Evolutionary conservation across 2,797 vertebrate genomes (phyloP).

Genomic region (Takifugu rubripes): DNA sequence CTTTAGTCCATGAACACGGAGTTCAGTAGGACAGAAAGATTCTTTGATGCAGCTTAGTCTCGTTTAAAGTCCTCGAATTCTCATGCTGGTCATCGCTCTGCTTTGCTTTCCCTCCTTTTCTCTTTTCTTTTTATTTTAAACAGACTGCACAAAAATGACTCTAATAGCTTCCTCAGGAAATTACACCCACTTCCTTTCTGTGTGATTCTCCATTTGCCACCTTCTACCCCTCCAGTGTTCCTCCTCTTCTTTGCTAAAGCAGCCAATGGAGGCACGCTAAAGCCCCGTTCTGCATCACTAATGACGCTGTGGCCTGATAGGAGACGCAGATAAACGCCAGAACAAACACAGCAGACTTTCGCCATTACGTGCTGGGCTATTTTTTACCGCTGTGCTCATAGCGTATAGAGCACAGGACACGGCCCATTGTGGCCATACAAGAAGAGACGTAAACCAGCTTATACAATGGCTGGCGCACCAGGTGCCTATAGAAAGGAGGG

Average conservation of each 20-base stretch:
- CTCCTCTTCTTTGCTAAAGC: slow-evolving; percentile 24
- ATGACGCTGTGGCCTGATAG: slow-evolving; percentile 66
- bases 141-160: slow-evolving; percentile 73
- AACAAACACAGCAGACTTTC: slow-evolving; percentile 48
- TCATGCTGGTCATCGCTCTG: slow-evolving; percentile 8
- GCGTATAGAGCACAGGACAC: slow-evolving; percentile 53
- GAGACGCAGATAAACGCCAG: slow-evolving; percentile 68
- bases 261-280: slow-evolving; percentile 30
- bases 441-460: slow-evolving; percentile 31
- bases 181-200: slow-evolving; percentile 82
- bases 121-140: slow-evolving; percentile 37
- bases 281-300: slow-evolving; percentile 47
- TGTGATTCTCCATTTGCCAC: slow-evolving; percentile 61
- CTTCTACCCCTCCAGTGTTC: slow-evolving; percentile 25
- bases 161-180: slow-evolving; percentile 82
- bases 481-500: slow-evolving; percentile 30
- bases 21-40: not conserved
- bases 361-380: slow-evolving; percentile 61
- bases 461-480: slow-evolving; percentile 38
- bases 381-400: slow-evolving; percentile 57
- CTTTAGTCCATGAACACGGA: slow-evolving; percentile 1
- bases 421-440: slow-evolving; percentile 49
- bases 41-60: no score
- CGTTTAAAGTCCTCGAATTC: not conserved
- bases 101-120: slow-evolving; percentile 7